Evolutionary conservation across 1,140 invertebrate species (phyloP).

Genomic region (Brachionus angularis): DNA sequence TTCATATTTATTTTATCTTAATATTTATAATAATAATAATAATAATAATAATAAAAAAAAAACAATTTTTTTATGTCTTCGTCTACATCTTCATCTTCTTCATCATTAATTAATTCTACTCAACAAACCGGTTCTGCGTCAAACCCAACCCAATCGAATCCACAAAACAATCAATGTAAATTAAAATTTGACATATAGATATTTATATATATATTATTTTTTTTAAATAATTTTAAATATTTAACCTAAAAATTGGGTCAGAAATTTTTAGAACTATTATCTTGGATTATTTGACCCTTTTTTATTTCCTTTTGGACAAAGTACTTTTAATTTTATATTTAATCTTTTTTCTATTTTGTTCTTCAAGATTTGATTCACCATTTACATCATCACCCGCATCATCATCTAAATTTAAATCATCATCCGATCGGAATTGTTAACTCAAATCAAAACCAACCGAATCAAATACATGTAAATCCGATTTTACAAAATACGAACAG

Average conservation of each 20-base stretch:
- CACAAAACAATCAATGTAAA: constrained; percentile 30
- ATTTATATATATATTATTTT: too few species aligned
- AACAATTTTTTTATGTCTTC: background rate
- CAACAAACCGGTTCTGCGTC: too few species aligned
- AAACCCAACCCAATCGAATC: background rate
- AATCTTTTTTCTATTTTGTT: too few species aligned
- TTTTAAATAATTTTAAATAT: too few species aligned
- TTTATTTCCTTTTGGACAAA: background rate
- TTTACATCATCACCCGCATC: constrained; percentile 42
- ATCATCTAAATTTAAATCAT: background rate
- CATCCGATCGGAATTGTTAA: constrained; percentile 17
- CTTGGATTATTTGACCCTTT: background rate
- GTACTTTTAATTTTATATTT: background rate
- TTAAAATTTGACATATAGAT: constrained; percentile 28
- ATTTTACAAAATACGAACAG: too few species aligned
- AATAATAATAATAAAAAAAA: background rate
- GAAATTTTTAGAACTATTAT: constrained; percentile 3
- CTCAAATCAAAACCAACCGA: too few species aligned
- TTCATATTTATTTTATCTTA: background rate
- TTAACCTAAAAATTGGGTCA: too few species aligned
- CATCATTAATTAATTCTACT: too few species aligned
- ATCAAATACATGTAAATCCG: too few species aligned
- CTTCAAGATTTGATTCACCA: constrained; percentile 31
- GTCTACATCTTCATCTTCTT: background rate
- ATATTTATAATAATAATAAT: background rate